Evolutionary conservation across 2,888 invertebrate species (phyloP), one percentile per base, ranked within the genome.

Genomic region (Eledone cirrhosa): DNA sequence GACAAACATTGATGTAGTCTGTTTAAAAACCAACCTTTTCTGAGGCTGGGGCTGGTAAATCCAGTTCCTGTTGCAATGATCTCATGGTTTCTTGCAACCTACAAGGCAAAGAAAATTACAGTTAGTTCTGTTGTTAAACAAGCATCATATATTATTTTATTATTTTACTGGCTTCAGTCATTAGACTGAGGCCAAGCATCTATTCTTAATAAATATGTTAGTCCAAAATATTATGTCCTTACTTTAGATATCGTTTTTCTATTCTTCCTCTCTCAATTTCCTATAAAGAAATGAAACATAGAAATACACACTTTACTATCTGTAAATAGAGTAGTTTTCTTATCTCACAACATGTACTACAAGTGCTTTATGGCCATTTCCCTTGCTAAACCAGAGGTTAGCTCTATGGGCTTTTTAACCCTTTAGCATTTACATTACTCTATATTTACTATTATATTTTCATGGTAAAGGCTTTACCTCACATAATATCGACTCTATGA

Each of bases 201-300:
- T n/a, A n/a, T n/a, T n/a, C n/a, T n/a, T n/a, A n/a, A 76, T 22
- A 48, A 78, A 27, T 47, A 24, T 31, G 22, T 19, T 53, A 24
- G 31, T 63, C 24, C n/a, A 27, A 48, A 41, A 48, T 19, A 13
- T 22, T 16, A 14, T 48, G n/a, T 33, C 79, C 83, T 69, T 80
- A 87, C 87, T 84, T 86, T 63, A 85, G 75, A 79, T 88, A 88
- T 80, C 88, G 78, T 75, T 88, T 86, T 78, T 88, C 87, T 69
- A 88, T 88, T 67, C 84, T 84, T 1, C 84, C 86, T 76, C 86
- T 84, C 80, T 88, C 88, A 80, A 85, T 85, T 76, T 87, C 87
- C 88, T 88, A 80, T 13, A 82, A 22, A 65, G 31, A 31, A 24
- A 24, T 22, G 31, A 63, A 22, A 76, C 14, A 27, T 24, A 33